Evolutionary conservation across 2,888 invertebrate genomes (phyloP).

Genomic region (Rotaria macrura): DNA sequence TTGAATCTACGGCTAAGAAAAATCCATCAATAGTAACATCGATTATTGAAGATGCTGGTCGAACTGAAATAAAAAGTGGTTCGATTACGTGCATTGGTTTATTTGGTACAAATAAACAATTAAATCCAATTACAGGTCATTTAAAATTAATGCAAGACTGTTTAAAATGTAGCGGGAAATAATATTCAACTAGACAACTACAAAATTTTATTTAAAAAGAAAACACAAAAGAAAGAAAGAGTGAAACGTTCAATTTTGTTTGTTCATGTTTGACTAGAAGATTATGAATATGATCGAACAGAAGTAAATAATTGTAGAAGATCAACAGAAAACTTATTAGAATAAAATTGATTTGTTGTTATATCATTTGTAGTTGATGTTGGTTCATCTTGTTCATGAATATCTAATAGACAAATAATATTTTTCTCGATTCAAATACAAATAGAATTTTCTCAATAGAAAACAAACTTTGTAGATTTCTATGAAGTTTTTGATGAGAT

Average conservation of each 20-base stretch:
- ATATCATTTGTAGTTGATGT: neutral
- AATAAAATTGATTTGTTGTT: neutral
- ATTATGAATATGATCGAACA: neutral
- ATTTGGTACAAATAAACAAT: slow-evolving; percentile 9
- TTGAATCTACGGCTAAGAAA: slow-evolving; percentile 62
- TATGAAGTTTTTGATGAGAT: slow-evolving; percentile 89
- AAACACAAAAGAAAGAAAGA: neutral
- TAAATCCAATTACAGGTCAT: slow-evolving; percentile 6
- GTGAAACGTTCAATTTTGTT: neutral
- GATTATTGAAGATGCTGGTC: slow-evolving; percentile 75
- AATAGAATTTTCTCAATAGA: no score
- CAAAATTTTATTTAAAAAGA: neutral
- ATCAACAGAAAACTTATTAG: neutral
- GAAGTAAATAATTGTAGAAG: neutral
- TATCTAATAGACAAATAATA: no score
- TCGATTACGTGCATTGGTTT: slow-evolving; percentile 63
- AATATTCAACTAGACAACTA: neutral
- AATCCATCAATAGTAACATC: slow-evolving; percentile 60
- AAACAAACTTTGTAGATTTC: neutral
- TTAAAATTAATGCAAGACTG: neutral
- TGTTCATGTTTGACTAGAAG: neutral
- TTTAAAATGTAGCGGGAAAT: neutral
- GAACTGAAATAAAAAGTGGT: slow-evolving; percentile 79
- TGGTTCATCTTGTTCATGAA: neutral
- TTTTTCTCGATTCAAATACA: no score